phyloP scores from a whole-genome alignment of 2,113 vertebrate species.

The Nibea coibor region DNA sequence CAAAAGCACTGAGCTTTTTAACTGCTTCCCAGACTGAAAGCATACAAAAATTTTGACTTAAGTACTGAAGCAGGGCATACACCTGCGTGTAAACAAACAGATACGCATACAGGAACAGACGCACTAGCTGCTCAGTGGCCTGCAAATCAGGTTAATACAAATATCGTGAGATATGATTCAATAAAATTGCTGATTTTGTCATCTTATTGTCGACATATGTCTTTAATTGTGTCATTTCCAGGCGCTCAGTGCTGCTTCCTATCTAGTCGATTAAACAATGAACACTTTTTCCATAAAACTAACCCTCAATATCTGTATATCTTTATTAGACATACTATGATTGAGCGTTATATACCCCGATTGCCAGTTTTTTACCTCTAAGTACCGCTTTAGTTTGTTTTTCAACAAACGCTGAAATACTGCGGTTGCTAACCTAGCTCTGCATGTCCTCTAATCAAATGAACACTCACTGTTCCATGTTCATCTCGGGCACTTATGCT shows the following conservation, averaged over 20 bases:
- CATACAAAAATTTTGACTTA: constrained; percentile 18
- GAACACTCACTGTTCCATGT: constrained; percentile 39
- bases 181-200: not conserved
- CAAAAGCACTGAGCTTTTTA: constrained; percentile 70
- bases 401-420: constrained; percentile 6
- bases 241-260: not conserved
- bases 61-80: constrained; percentile 10
- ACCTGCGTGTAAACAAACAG: constrained; percentile 40
- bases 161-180: not conserved
- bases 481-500: constrained; percentile 50
- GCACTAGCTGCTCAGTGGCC: not conserved
- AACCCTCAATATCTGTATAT: not conserved
- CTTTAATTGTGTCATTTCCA: not conserved
- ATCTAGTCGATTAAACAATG: not conserved
- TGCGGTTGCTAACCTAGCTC: constrained; percentile 15
- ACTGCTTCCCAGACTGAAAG: constrained; percentile 68
- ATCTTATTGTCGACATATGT: not conserved
- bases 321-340: not conserved
- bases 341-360: not conserved
- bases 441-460: constrained; percentile 65
- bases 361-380: not conserved
- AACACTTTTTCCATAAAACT: not conserved
- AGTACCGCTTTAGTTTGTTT: not conserved
- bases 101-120: not conserved
- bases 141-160: constrained; percentile 11